These are phyloP conservation scores for Smutsia temminckii DNA, from an alignment of 2,797 vertebrate genomes.

Conservation along the genomic window DNA sequence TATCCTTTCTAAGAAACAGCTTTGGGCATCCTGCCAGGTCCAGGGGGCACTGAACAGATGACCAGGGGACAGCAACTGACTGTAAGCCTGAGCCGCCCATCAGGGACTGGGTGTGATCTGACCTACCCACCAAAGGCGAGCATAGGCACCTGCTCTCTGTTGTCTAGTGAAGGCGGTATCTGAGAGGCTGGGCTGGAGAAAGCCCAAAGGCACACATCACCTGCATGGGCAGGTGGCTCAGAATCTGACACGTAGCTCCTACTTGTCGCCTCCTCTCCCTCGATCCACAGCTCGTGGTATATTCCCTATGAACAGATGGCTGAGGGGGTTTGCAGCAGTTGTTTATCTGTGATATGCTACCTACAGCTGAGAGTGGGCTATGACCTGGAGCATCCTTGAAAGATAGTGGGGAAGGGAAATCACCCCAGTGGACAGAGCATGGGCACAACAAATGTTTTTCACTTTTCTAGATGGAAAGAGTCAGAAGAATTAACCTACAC, in stretches of 20 bases:
- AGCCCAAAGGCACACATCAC: background rate
- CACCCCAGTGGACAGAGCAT: background rate
- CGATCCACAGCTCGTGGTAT: background rate
- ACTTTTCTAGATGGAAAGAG: background rate
- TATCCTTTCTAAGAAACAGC: background rate
- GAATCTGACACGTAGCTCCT: background rate
- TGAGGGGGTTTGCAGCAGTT: background rate
- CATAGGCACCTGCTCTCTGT: background rate
- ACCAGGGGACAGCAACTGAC: background rate
- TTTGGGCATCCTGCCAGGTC: background rate
- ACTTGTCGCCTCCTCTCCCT: background rate
- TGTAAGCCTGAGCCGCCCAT: background rate
- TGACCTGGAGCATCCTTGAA: background rate
- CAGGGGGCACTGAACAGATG: background rate
- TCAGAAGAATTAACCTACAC: background rate
- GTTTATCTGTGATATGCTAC: background rate
- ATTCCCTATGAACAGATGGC: background rate
- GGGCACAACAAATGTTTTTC: background rate
- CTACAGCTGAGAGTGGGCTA: background rate
- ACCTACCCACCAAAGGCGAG: fast-evolving
- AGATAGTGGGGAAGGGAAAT: background rate
- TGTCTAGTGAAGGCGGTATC: background rate
- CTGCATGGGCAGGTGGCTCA: background rate
- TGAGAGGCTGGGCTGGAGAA: background rate
- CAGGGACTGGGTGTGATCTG: background rate